Evolutionary conservation across 1,140 invertebrate genomes (phyloP).

Genomic region (Sitobion miscanthi): DNA sequence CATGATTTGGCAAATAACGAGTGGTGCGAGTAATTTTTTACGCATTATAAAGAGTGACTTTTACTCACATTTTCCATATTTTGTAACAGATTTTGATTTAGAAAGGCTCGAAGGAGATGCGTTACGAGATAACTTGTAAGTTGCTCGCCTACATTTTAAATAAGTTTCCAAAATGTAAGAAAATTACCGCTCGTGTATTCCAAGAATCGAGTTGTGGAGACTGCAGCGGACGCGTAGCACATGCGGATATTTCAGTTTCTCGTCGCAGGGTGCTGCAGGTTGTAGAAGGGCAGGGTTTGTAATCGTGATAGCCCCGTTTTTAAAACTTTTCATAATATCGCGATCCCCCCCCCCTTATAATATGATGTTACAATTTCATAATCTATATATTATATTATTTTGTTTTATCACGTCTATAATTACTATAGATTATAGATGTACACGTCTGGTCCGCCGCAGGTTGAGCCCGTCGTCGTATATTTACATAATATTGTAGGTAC

Average conservation of each 20-base stretch:
- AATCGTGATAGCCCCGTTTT: background rate
- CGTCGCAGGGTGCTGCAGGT: background rate
- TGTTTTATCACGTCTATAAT: background rate
- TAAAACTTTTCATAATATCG: background rate
- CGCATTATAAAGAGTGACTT: background rate
- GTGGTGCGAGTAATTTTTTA: background rate
- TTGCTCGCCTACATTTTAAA: background rate
- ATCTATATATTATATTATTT: background rate
- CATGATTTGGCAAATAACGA: background rate
- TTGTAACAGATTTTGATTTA: background rate
- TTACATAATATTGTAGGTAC: background rate
- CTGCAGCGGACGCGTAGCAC: background rate
- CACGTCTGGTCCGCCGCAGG: background rate
- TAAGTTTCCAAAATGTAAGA: background rate
- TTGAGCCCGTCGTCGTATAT: background rate
- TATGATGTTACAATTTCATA: no score
- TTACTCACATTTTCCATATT: background rate
- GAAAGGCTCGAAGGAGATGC: background rate
- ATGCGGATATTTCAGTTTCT: background rate
- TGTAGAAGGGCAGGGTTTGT: background rate
- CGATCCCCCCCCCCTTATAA: background rate
- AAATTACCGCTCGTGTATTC: background rate
- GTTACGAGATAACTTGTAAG: background rate
- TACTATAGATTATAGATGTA: background rate
- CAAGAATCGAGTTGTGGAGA: background rate